Base-by-base conservation (phyloP, 2,797 vertebrate genomes). In the Dromococcyx pavoninus region DNA sequence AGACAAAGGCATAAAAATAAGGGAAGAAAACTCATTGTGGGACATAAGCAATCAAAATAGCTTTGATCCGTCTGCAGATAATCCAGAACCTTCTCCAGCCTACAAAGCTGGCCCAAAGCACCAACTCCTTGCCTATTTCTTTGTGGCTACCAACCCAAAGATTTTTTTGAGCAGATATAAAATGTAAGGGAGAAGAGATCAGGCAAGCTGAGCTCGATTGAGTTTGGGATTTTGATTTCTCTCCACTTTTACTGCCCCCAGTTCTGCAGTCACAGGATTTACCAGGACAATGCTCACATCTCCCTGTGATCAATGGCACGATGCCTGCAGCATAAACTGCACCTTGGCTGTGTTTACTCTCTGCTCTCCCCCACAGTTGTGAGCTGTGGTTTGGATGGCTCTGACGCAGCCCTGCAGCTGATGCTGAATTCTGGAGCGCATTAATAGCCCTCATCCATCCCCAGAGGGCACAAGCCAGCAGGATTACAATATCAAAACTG, bases 391-490 rank as follows among this genome's bases (percentile, higher is more conserved):
- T 89, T 80, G 90, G 94, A 73, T 69, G 46, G 22, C 30, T 3
- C 41, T 11, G 37, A 48, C 1, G 2, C 64, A 81, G 88, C 65
- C 65, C 79, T n/a, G 79, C 89, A 93, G 88, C 88, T 89, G 91
- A 73, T 22, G 77, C 88, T 70, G 13, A 56, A n/a, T 77, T 73
- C 43, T 65, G 69, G 39, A 73, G 85, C 6, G 33, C 91, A 87
- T 65, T 48, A 76, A 76, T 41, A 80, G 81, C 83, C 33, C 4
- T 37, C 6, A n/a, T 73, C 72, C 25, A 30, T 37, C 70, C 65
- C 73, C 50, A 18, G 51, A 74, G 83, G 50, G 23, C 32, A 32
- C 2, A 33, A 1, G 2, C 32, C 50, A 28, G 78, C 70, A 77
- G 86, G 88, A 62, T 57, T 12, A 30, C 7, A 17, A 37, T 18